Evolutionary conservation across 1,140 invertebrate genomes (phyloP), one percentile per base, ranked within the genome.

Genomic region (Cyclina sinensis): DNA sequence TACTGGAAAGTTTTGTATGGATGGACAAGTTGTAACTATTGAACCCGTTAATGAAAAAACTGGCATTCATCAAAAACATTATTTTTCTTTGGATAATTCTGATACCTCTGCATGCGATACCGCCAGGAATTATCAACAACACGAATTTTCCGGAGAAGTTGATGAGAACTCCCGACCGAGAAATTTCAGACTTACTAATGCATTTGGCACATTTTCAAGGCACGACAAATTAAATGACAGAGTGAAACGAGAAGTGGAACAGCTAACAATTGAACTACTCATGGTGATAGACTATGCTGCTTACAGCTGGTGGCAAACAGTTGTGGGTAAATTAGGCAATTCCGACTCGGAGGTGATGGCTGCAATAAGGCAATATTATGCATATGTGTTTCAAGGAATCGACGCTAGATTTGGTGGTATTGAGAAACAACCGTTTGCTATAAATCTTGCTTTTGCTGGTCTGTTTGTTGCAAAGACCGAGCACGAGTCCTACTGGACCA

Each of bases 241-340:
- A 76, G 39, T 68, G 12, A 87, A 87, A 76, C 43, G 86, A 18
- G 32, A 39, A 57, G 39, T 57, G 21, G 27, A n/a, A 76, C 48
- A 48, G 3, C 24, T 76, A n/a, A 88, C 86, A 0, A 65, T 88
- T n/a, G 86, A 88, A 48, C 79, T 88, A 1, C 27, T 88, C 12
- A 82, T 88, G 68, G 86, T 88, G 11, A 65, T 88, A 4, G 86
- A 88, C 24, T 88, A 73, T 39, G 78, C 86, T 48, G 79, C 79
- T 12, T 88, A 74, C 43, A 62, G 39, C n/a, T 82, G 86, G 86
- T 88, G 79, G 68, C 7, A 37, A 18, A 30, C 39, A 12, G 24
- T 87, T n/a, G 24, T 32, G 18, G 39, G 39, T 12, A 62, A 83
- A 18, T 12, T 46, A 18, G 62, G n/a, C 7, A 54, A n/a, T 11